Evolutionary conservation across 2,113 vertebrate species (phyloP), one percentile per base, ranked within the genome.

Genomic region (Neoarius graeffei): DNA sequence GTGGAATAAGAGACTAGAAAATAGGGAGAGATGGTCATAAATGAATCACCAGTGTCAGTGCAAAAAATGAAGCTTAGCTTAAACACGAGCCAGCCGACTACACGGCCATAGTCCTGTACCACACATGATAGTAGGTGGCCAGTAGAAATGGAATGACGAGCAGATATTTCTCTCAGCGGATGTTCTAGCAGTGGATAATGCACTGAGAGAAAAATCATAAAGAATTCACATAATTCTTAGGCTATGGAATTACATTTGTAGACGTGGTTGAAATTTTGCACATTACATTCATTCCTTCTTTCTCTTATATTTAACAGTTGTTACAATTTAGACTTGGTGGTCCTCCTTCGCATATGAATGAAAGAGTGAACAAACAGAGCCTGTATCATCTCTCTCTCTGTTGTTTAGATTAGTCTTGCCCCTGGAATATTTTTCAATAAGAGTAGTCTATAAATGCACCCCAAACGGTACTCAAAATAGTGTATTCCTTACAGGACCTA

Each of bases 31-130:
- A 83, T 90, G 90, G 93, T 93, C 94, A 93, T 93, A 94, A 94
- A 95, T 94, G 94, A 95, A 95, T 95, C 94, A 93, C 94, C 93
- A 93, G 92, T 93, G 94, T 95, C 94, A 89, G 91, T 90, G 91
- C 91, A 92, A 93, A 81, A 81, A 89, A 81, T 81, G 80, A 87
- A 87, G 66, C 64, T 86, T 62, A 76, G 87, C 80, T 89, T 89
- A 86, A 86, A 62, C 81, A 86, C 62, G 56, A 85, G 54, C 81
- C 62, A 69, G 56, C 60, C 64, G 6, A 87, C 62, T 71, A 84
- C 54, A 80, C 54, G 3, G 60, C n/a, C n/a, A 27, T 69, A 50
- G 73, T 79, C 59, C 13, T 66, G 86, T 64, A 56, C 73, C 2
- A 50, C 17, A 57, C 52, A 71, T 85, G 59, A 59, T 42, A 64